Evolutionary conservation across 1,140 invertebrate species (phyloP).

Genomic region (Tetraneura akinire): DNA sequence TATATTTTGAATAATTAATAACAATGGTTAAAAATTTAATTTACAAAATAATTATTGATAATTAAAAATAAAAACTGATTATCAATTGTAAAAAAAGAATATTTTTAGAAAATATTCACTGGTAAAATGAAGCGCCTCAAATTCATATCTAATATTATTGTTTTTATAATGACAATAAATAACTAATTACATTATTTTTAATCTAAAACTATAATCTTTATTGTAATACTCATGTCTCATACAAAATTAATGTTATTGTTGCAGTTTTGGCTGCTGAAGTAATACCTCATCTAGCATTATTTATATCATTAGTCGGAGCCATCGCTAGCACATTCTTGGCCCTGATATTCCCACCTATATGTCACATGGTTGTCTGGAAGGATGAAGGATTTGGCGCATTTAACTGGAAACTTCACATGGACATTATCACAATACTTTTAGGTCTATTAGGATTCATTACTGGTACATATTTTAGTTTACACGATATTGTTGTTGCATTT

Average conservation of each 20-base stretch:
- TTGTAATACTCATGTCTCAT: too few species aligned
- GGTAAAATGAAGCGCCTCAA: too few species aligned
- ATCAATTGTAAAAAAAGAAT: too few species aligned
- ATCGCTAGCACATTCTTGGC: slow-evolving; percentile 83
- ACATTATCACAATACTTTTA: slow-evolving; percentile 47
- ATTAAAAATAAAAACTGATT: too few species aligned
- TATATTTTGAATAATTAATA: too few species aligned
- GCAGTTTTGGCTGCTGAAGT: slow-evolving; percentile 76
- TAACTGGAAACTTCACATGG: slow-evolving; percentile 50
- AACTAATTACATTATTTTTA: too few species aligned
- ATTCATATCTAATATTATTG: too few species aligned
- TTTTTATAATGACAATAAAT: too few species aligned
- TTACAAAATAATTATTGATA: too few species aligned
- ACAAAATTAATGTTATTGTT: slow-evolving; percentile 55
- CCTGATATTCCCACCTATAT: slow-evolving; percentile 77
- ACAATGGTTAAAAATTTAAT: too few species aligned
- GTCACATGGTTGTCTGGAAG: slow-evolving; percentile 51
- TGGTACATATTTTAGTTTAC: slow-evolving; percentile 49
- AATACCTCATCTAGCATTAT: slow-evolving; percentile 80
- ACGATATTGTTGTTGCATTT: slow-evolving; percentile 50
- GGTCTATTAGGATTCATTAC: slow-evolving; percentile 49
- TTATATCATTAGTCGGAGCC: slow-evolving; percentile 90
- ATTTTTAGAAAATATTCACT: too few species aligned
- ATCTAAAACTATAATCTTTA: too few species aligned
- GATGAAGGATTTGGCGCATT: slow-evolving; percentile 48